These are phyloP conservation scores for Darevskia nairensis DNA, from an alignment of 2,797 vertebrate genomes.

Conservation along the genomic window DNA sequence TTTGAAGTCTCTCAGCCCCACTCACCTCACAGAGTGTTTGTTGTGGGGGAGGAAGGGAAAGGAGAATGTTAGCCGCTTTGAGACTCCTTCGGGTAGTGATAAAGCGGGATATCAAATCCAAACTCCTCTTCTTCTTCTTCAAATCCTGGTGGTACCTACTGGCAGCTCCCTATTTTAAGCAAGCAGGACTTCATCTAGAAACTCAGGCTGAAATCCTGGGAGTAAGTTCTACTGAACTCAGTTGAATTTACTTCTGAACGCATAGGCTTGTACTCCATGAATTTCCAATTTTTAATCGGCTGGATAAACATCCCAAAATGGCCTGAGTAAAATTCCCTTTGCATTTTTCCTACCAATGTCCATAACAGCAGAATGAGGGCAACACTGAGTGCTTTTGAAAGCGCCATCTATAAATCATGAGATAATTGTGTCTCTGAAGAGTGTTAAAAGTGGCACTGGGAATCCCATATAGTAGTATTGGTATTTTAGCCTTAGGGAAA, in stretches of 20 bases:
- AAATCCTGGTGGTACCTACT: neutral
- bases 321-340: neutral
- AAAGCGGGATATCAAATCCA: too few relatives aligned
- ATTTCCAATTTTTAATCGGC: neutral
- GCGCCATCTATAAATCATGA: neutral
- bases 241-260: neutral
- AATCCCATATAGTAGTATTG: conserved; percentile 34
- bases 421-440: conserved; percentile 32
- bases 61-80: too few relatives aligned
- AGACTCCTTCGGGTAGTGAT: too few relatives aligned
- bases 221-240: neutral
- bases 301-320: neutral
- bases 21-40: too few relatives aligned
- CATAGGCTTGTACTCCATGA: neutral
- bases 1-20: too few relatives aligned
- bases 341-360: neutral
- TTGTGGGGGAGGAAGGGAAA: too few relatives aligned
- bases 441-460: conserved; percentile 20
- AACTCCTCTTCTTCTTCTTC: too few relatives aligned
- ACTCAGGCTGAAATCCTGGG: neutral
- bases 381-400: conserved; percentile 37
- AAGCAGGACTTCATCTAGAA: neutral
- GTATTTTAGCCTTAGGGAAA: neutral
- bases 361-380: neutral
- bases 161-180: neutral